Evolutionary conservation across 2,888 invertebrate species (phyloP).

Genomic region (Anaspis maculata): DNA sequence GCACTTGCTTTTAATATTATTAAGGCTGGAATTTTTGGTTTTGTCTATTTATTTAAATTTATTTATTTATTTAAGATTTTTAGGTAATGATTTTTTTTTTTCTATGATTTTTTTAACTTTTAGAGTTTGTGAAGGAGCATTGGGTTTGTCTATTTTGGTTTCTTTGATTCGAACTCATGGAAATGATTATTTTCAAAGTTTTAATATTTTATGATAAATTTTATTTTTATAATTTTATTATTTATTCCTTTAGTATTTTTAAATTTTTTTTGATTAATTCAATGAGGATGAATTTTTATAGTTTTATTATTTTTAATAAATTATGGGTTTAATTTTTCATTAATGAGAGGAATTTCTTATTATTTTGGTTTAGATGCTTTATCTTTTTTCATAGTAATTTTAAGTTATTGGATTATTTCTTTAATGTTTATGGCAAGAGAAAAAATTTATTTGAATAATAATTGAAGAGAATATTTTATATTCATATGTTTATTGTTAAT

Average conservation of each 20-base stretch:
- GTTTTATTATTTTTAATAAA: constrained; percentile 45
- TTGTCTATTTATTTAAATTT: constrained; percentile 4
- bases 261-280: constrained; percentile 48
- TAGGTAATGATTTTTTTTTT: constrained; percentile 47
- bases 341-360: constrained; percentile 42
- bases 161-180: constrained; percentile 54
- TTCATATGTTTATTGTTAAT: constrained; percentile 47
- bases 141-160: constrained; percentile 56
- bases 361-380: constrained; percentile 46
- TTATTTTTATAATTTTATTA: constrained; percentile 47
- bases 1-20: constrained; percentile 51
- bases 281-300: constrained; percentile 46
- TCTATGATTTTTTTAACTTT: constrained; percentile 51
- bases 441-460: constrained; percentile 42
- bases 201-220: constrained; percentile 53
- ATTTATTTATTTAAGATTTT: constrained; percentile 4
- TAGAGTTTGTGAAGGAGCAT: constrained; percentile 50
- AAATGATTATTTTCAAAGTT: constrained; percentile 55
- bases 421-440: constrained; percentile 53
- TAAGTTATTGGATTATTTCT: constrained; percentile 52
- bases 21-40: constrained; percentile 40
- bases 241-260: constrained; percentile 47
- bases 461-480: constrained; percentile 51
- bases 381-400: constrained; percentile 49
- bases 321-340: constrained; percentile 34